These are phyloP conservation scores for Grallaria varia DNA, from an alignment of 2,113 vertebrate species.

Conservation along the genomic window DNA sequence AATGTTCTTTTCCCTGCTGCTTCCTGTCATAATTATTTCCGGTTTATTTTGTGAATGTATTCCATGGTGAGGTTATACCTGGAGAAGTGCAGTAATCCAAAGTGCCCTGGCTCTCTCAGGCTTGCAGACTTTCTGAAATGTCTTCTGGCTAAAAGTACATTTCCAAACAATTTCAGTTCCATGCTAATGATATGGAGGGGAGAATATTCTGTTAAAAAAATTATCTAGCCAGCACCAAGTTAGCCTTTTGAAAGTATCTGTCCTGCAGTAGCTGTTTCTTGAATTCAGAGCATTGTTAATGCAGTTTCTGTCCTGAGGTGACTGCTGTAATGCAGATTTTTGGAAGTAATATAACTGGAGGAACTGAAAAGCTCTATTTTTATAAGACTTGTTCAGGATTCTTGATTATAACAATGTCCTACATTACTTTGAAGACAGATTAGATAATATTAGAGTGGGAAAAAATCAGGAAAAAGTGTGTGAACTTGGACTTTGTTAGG, in stretches of 20 bases:
- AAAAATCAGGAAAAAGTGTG: background rate
- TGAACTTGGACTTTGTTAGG: background rate
- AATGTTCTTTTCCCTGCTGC: background rate
- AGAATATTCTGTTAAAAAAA: background rate
- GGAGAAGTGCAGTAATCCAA: background rate
- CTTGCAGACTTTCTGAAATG: background rate
- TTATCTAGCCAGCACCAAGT: background rate
- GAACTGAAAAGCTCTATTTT: background rate
- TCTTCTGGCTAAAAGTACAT: background rate
- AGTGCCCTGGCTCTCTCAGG: accelerated
- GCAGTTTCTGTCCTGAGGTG: background rate
- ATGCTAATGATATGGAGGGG: background rate
- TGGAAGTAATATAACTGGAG: background rate
- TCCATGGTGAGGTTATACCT: background rate
- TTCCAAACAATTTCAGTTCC: background rate
- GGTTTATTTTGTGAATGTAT: background rate
- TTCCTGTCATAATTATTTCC: conserved; percentile 26
- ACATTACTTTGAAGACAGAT: background rate
- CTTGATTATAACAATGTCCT: background rate
- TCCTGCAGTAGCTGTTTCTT: background rate
- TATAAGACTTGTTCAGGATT: background rate
- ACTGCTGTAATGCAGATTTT: background rate
- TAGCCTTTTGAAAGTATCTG: background rate
- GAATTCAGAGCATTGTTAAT: background rate
- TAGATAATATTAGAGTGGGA: background rate